phyloP scores from a whole-genome alignment of 1,140 invertebrate species.

The Magallana gigas region DNA sequence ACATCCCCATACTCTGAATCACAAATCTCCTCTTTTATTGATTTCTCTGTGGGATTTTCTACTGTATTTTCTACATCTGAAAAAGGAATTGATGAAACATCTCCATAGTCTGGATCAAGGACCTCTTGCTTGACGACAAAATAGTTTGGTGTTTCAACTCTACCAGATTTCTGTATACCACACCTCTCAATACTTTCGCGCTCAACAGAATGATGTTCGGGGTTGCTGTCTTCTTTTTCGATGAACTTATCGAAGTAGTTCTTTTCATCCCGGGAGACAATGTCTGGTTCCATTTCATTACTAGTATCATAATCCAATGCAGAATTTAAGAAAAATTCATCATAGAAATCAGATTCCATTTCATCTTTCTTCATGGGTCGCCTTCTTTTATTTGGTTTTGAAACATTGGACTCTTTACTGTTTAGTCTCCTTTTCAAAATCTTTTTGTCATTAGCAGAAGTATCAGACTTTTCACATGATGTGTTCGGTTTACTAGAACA shows the following conservation, averaged over 20 bases:
- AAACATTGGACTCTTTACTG: not conserved
- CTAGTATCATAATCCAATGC: not conserved
- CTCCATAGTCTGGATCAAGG: slow-evolving; percentile 6
- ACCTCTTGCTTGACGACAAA: not conserved
- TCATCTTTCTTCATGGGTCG: not conserved
- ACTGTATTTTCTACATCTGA: not conserved
- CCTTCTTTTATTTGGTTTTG: not conserved
- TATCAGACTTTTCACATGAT: not conserved
- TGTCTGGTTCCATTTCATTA: not conserved
- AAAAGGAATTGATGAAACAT: not conserved
- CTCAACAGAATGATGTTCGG: not conserved
- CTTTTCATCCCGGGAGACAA: not conserved
- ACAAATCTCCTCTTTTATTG: slow-evolving; percentile 3
- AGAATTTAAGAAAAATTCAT: not conserved
- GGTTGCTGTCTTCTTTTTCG: not conserved
- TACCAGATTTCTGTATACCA: not conserved
- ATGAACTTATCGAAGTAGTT: not conserved
- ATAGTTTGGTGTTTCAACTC: not conserved
- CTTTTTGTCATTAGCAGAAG: not conserved
- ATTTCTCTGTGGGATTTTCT: not conserved
- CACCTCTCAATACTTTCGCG: not conserved
- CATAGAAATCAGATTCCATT: not conserved
- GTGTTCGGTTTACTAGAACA: not conserved
- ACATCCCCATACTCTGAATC: slow-evolving; percentile 1
- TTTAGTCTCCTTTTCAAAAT: not conserved